Evolutionary conservation across 1,140 invertebrate species (phyloP).

Genomic region (Ridgeia piscesae): DNA sequence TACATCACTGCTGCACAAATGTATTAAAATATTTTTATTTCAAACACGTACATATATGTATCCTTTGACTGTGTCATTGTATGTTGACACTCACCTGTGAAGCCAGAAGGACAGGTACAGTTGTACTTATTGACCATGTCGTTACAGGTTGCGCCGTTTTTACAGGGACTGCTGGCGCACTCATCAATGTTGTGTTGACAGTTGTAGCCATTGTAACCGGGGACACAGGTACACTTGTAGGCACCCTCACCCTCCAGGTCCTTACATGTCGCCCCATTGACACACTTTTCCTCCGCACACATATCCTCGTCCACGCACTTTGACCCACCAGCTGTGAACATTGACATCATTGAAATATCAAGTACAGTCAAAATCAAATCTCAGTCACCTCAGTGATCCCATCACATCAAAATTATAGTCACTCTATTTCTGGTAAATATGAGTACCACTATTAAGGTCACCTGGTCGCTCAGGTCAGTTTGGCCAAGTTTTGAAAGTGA

Average conservation of each 20-base stretch:
- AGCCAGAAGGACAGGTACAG: not conserved
- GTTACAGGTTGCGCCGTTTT: conserved; percentile 80
- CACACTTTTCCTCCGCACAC: not conserved
- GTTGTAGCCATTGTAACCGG: conserved; percentile 84
- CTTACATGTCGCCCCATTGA: not conserved
- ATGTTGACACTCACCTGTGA: not conserved
- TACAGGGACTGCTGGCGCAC: conserved; percentile 82
- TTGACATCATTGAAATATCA: not conserved
- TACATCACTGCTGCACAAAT: too few relatives aligned
- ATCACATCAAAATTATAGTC: too few relatives aligned
- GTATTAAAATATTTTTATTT: too few relatives aligned
- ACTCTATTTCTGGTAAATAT: too few relatives aligned
- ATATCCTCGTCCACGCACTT: not conserved
- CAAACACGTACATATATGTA: too few relatives aligned
- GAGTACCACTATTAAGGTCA: too few relatives aligned
- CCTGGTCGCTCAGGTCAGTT: too few relatives aligned
- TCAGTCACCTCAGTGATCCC: too few relatives aligned
- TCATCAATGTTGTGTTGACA: conserved; percentile 87
- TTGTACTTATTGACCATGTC: not conserved
- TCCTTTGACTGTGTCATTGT: too few relatives aligned
- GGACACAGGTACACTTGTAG: conserved; percentile 81
- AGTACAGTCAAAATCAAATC: too few relatives aligned
- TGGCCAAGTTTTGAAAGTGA: too few relatives aligned
- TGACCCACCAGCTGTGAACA: conserved; percentile 10
- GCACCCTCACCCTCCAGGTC: not conserved